Percentiles rank a stretch among this genome's conserved stretches.
These are phyloP conservation scores for Agriopis leucophaearia DNA, from an alignment of 2,888 invertebrate genomes.

Conservation along the genomic window DNA sequence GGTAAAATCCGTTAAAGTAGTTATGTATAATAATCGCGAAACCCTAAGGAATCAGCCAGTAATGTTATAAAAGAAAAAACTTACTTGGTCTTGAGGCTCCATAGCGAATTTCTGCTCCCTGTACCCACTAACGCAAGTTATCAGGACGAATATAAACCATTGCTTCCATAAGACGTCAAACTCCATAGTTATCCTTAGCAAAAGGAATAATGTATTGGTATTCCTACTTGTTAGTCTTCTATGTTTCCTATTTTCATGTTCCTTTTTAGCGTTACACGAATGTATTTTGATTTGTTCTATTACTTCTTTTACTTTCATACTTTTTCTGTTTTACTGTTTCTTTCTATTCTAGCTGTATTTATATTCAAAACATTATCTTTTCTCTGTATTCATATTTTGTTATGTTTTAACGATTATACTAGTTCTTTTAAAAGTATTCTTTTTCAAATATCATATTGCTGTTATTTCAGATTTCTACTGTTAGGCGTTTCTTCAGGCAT, in stretches of 20 bases:
- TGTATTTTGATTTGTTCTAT: neutral
- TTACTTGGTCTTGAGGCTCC: constrained; percentile 82
- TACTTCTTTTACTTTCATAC: neutral
- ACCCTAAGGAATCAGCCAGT: no score
- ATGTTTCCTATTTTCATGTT: constrained; percentile 5
- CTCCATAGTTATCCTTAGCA: constrained; percentile 68
- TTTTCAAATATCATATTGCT: neutral
- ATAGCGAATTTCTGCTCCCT: constrained; percentile 80
- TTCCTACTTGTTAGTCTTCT: constrained; percentile 67
- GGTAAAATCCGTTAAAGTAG: no score
- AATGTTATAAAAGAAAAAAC: constrained; percentile 35
- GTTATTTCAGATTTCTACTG: constrained; percentile 12
- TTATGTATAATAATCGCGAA: no score
- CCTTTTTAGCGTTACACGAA: neutral
- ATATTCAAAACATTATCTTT: neutral
- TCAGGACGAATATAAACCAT: constrained; percentile 61
- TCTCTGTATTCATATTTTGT: neutral
- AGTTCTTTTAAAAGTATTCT: neutral
- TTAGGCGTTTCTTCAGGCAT: constrained; percentile 5
- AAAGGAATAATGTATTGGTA: constrained; percentile 75
- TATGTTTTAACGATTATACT: neutral
- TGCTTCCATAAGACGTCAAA: constrained; percentile 53
- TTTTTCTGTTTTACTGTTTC: neutral
- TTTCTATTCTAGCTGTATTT: neutral
- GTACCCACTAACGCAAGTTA: constrained; percentile 63